Conservation (phyloP, 2,797 vertebrate species). For the Oreochromis mossambicus region DNA sequence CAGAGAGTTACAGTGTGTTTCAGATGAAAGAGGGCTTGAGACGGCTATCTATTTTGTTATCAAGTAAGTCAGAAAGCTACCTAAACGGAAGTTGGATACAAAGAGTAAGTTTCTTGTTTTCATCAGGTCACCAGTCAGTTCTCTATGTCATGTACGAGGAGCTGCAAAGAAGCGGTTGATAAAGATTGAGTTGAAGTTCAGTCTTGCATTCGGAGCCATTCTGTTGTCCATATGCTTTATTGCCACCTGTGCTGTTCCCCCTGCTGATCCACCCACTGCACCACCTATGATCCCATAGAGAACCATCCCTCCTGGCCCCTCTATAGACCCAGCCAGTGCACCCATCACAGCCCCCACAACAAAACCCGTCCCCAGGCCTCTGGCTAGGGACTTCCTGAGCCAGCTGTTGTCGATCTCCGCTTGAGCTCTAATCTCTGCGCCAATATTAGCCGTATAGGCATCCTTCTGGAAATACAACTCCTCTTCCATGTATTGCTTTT, state of each 20-base stretch:
- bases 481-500: slow-evolving; percentile 55
- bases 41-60: background rate
- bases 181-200: slow-evolving; percentile 77
- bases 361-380: slow-evolving; percentile 65
- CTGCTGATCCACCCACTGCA: slow-evolving; percentile 67
- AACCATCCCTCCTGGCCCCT: slow-evolving; percentile 70
- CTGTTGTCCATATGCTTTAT: slow-evolving; percentile 72
- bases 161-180: slow-evolving; percentile 73
- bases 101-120: background rate
- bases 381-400: slow-evolving; percentile 69
- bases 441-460: slow-evolving; percentile 33
- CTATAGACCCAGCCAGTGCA: slow-evolving; percentile 66
- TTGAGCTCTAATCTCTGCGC: slow-evolving; percentile 60
- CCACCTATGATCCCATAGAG: slow-evolving; percentile 70
- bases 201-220: slow-evolving; percentile 57
- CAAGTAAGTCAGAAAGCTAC: background rate
- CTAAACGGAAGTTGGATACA: background rate
- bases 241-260: slow-evolving; percentile 73
- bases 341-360: slow-evolving; percentile 68
- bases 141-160: slow-evolving; percentile 19
- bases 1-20: background rate
- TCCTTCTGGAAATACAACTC: slow-evolving; percentile 63
- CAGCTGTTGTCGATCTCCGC: slow-evolving; percentile 72
- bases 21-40: background rate
- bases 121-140: background rate